Evolutionary conservation across 2,113 vertebrate species (phyloP).

Genomic region (Perccottus glenii): DNA sequence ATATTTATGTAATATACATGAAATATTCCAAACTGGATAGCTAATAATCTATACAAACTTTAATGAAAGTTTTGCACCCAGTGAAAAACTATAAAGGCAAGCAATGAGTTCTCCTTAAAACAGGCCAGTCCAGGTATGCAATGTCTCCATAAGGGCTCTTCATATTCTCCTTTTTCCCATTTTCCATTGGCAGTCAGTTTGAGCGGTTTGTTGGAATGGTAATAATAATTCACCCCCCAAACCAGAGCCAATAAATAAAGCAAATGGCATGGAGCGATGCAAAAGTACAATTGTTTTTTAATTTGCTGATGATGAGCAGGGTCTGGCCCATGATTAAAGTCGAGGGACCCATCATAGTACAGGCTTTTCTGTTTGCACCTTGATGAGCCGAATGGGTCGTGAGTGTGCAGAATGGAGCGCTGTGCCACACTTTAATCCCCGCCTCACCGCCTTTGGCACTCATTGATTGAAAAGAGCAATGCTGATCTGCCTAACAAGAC

Average conservation of each 20-base stretch:
- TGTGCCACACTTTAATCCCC: constrained; percentile 63
- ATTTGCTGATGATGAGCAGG: constrained; percentile 67
- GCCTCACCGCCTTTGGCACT: constrained; percentile 68
- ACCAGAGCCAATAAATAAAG: constrained; percentile 8
- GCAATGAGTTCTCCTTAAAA: no score
- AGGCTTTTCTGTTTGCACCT: constrained; percentile 49
- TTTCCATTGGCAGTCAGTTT: neutral
- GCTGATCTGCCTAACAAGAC: constrained; percentile 68
- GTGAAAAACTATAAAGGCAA: no score
- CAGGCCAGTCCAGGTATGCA: no score
- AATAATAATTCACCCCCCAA: constrained; percentile 51
- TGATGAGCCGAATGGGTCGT: constrained; percentile 66
- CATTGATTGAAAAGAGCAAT: constrained; percentile 73
- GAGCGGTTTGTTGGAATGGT: constrained; percentile 65
- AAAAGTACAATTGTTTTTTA: constrained; percentile 68
- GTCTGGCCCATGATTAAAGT: constrained; percentile 76
- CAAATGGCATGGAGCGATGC: constrained; percentile 14
- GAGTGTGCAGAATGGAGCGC: constrained; percentile 53
- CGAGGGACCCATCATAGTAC: constrained; percentile 36
- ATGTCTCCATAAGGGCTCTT: no score
- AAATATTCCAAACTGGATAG: no score
- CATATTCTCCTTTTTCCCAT: no score
- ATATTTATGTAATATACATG: no score
- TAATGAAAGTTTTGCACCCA: no score
- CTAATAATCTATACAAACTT: no score